Percentiles rank a stretch among this genome's conserved stretches.
Evolutionary conservation across 2,113 vertebrate species (phyloP).

Genomic region (Patagioenas fasciata): DNA sequence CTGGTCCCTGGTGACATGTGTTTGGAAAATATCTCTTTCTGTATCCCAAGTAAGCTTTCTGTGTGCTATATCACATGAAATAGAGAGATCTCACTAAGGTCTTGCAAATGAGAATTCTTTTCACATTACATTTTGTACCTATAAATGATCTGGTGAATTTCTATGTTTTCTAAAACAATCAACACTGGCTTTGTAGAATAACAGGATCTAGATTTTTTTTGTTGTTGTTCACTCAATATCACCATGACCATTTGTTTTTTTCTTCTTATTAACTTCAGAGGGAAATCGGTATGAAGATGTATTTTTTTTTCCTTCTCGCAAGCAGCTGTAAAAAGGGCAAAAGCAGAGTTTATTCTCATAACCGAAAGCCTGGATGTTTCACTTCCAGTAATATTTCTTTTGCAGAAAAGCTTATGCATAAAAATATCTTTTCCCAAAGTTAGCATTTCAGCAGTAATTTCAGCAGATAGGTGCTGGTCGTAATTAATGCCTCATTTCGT

Average conservation of each 20-base stretch:
- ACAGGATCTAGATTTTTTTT: background rate
- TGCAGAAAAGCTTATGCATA: slow-evolving; percentile 37
- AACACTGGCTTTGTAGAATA: background rate
- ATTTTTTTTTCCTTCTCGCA: background rate
- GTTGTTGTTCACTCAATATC: background rate
- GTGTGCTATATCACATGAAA: background rate
- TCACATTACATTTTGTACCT: background rate
- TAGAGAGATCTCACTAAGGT: background rate
- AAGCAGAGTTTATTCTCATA: slow-evolving; percentile 7
- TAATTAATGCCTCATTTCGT: slow-evolving; percentile 4
- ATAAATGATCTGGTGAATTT: background rate
- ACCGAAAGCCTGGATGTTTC: slow-evolving; percentile 1
- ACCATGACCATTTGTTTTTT: background rate
- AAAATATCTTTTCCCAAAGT: slow-evolving; percentile 51
- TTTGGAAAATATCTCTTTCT: background rate
- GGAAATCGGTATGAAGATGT: background rate
- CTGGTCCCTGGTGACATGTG: background rate
- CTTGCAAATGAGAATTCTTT: background rate
- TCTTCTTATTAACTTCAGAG: background rate
- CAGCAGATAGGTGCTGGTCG: background rate
- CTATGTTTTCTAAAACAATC: background rate
- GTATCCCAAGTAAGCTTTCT: background rate
- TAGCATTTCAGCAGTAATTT: slow-evolving; percentile 24
- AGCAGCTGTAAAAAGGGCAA: slow-evolving; percentile 15
- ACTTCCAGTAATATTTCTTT: slow-evolving; percentile 18